Percentiles rank a stretch among this genome's conserved stretches.
These are phyloP conservation scores for Euphydryas editha DNA, from an alignment of 2,888 invertebrate species.

Conservation along the genomic window DNA sequence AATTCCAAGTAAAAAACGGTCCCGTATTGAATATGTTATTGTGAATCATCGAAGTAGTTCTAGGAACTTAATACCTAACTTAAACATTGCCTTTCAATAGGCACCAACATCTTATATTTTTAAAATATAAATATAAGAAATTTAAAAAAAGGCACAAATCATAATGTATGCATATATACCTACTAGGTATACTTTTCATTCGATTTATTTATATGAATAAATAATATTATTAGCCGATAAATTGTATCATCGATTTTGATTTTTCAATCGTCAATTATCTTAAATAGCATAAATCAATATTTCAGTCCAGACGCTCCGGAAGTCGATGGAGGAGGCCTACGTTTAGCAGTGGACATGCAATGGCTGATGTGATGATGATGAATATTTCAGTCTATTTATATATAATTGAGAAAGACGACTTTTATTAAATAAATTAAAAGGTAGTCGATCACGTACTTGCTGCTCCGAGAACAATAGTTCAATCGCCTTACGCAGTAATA, in stretches of 20 bases:
- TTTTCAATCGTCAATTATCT: too few relatives aligned
- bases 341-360: too few relatives aligned
- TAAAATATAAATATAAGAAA: neutral
- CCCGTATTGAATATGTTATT: constrained; percentile 51
- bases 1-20: constrained; percentile 60
- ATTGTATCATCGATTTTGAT: too few relatives aligned
- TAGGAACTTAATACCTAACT: constrained; percentile 48
- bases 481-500: constrained; percentile 57
- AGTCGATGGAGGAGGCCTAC: too few relatives aligned
- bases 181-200: too few relatives aligned
- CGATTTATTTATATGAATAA: too few relatives aligned
- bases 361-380: neutral
- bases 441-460: constrained; percentile 73
- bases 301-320: too few relatives aligned
- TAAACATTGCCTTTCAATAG: constrained; percentile 46
- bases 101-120: neutral
- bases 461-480: constrained; percentile 56
- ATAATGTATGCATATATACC: too few relatives aligned
- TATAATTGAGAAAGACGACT: neutral
- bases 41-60: constrained; percentile 66
- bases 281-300: too few relatives aligned
- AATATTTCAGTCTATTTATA: neutral
- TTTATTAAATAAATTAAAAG: neutral
- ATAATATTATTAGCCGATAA: too few relatives aligned
- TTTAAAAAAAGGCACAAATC: neutral